Evolutionary conservation across 1,140 invertebrate species (phyloP).

Genomic region (Brachionus manjavacas): DNA sequence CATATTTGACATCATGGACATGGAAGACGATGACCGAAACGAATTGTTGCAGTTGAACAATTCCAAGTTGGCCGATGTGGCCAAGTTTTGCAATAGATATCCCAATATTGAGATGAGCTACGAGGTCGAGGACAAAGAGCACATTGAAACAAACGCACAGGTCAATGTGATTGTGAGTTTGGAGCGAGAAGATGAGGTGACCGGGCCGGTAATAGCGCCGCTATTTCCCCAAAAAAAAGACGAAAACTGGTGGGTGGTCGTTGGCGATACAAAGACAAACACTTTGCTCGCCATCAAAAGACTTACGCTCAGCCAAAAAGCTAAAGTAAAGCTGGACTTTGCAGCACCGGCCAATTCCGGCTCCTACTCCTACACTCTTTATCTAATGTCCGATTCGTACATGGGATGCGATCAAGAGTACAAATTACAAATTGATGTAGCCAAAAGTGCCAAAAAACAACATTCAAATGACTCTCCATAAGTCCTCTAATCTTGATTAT

Average conservation of each 20-base stretch:
- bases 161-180: slow-evolving; percentile 77
- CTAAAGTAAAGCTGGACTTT: slow-evolving; percentile 90
- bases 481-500: too few relatives aligned
- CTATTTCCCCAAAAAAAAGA: slow-evolving; percentile 97
- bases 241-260: slow-evolving; percentile 99
- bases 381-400: slow-evolving; percentile 98
- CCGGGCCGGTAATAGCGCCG: slow-evolving; percentile 87
- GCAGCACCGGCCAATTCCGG: slow-evolving; percentile 71
- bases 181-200: slow-evolving; percentile 93
- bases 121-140: slow-evolving; percentile 48
- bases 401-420: slow-evolving; percentile 96
- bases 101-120: slow-evolving; percentile 89
- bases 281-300: slow-evolving; percentile 92
- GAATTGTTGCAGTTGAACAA: slow-evolving; percentile 72
- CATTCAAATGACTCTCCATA: neutral
- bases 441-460: neutral
- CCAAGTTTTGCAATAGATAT: slow-evolving; percentile 94
- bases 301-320: slow-evolving; percentile 83
- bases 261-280: slow-evolving; percentile 89
- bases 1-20: slow-evolving; percentile 96
- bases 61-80: slow-evolving; percentile 89
- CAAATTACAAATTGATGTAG: slow-evolving; percentile 62
- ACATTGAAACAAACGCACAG: neutral
- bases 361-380: slow-evolving; percentile 83
- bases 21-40: slow-evolving; percentile 87